phyloP scores from a whole-genome alignment of 2,113 vertebrate genomes.

The Leucosticte australis region DNA sequence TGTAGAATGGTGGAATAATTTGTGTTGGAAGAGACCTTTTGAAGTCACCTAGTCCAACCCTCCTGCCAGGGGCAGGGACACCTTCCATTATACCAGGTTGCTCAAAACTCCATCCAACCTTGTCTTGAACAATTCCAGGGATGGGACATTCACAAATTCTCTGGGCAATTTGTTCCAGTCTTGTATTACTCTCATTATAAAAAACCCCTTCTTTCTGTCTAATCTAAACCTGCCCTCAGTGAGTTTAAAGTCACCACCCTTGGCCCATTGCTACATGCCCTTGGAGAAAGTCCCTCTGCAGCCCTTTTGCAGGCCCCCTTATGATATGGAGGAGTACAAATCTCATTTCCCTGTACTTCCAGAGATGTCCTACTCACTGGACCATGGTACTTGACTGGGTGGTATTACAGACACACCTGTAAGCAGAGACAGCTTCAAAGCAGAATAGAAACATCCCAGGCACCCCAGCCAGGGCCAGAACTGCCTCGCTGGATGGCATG shows the following conservation, averaged over 20 bases:
- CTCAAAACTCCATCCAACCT: neutral
- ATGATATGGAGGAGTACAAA: neutral
- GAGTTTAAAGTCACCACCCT: neutral
- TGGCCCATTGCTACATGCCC: neutral
- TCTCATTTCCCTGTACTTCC: neutral
- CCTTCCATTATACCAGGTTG: neutral
- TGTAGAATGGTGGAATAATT: neutral
- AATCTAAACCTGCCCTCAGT: neutral
- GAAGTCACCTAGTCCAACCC: neutral
- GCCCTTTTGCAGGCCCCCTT: neutral
- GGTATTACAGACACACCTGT: neutral
- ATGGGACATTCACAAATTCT: neutral
- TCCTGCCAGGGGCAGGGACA: neutral
- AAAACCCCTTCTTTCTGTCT: neutral
- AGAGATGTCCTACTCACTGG: neutral
- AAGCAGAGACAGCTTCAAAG: neutral
- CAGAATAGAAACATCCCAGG: neutral
- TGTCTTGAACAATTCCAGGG: neutral
- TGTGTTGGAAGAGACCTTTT: neutral
- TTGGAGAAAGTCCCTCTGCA: neutral
- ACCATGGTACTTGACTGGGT: neutral
- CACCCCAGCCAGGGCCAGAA: neutral
- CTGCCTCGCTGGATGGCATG: neutral
- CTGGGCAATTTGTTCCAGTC: neutral
- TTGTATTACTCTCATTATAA: neutral